Evolutionary conservation across 2,797 vertebrate genomes (phyloP), one percentile per base, ranked within the genome.

Genomic region (Etheostoma perlongum): DNA sequence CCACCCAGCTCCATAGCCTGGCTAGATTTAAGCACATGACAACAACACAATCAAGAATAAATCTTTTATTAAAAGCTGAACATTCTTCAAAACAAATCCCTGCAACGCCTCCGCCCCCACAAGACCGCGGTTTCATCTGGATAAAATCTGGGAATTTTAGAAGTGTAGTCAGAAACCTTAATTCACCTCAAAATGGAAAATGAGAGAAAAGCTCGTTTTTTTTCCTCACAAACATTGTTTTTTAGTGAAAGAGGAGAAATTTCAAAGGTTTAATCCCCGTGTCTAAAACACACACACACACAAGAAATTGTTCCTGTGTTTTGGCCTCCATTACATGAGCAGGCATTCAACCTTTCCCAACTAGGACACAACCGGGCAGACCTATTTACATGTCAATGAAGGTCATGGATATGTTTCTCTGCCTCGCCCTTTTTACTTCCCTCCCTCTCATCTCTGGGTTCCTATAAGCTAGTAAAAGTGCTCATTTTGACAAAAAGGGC

Each of bases 341-440:
- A 84, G 70, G 69, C 66, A 74, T 76, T 83, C 78, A 85, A 80
- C 84, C 79, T 85, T 88, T 84, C 70, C 79, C 72, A 89, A 85
- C 81, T 82, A 88, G 84, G 88, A 88, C 91, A 82, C 87, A 90
- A 92, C 81, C 75, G 82, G 42, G 61, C 77, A 93, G 91, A 89
- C 89, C 90, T 89, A 94, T 93, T 94, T 93, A 88, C 91, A 92
- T 92, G 81, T 89, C 86, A 92, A 89, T 91, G 87, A 90, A 71
- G 84, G 78, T 80, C 81, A 75, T 4, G 60, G 76, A 69, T 67
- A 77, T 57, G 47, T 78, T 54, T 52, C 44, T 65, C 33, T 30
- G 65, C 25, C 48, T 58, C 49, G 48, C 55, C 33, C 57, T 71
- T 64, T 71, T 48, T 58, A 25, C 49, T 55, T 19, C 36, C 44